These are phyloP conservation scores for Thaumatotibia leucotreta DNA, from an alignment of 1,140 invertebrate species.

Conservation along the genomic window DNA sequence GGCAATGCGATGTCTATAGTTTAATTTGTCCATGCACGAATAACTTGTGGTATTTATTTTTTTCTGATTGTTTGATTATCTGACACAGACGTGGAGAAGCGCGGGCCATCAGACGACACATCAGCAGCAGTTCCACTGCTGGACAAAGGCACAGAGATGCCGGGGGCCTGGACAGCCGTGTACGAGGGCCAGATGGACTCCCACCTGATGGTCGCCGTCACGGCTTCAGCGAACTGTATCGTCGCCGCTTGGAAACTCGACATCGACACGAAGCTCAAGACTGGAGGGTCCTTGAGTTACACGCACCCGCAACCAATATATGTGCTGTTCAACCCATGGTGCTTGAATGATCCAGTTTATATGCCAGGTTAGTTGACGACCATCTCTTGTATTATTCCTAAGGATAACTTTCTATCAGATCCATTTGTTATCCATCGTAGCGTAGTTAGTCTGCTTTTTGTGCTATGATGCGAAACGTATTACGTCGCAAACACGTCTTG, in stretches of 20 bases:
- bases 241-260: slow-evolving; percentile 92
- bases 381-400: not conserved
- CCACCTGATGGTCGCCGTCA: slow-evolving; percentile 81
- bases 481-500: too few relatives aligned
- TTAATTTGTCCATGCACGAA: too few relatives aligned
- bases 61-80: slow-evolving; percentile 24
- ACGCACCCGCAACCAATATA: slow-evolving; percentile 81
- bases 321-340: slow-evolving; percentile 93
- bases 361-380: slow-evolving; percentile 72
- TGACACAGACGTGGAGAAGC: slow-evolving; percentile 84
- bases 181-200: slow-evolving; percentile 77
- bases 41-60: not conserved
- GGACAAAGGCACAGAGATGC: slow-evolving; percentile 75
- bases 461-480: too few relatives aligned
- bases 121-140: slow-evolving; percentile 86
- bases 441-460: too few relatives aligned
- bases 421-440: too few relatives aligned
- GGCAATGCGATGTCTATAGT: too few relatives aligned
- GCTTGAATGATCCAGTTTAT: slow-evolving; percentile 80
- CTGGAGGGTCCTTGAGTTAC: slow-evolving; percentile 79
- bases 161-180: slow-evolving; percentile 78
- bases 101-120: slow-evolving; percentile 87
- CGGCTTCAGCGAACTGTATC: slow-evolving; percentile 83
- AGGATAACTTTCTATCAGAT: too few relatives aligned
- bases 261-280: slow-evolving; percentile 86